Base-by-base conservation (phyloP, 2,797 vertebrate genomes). In the Pogonophryne albipinna region DNA sequence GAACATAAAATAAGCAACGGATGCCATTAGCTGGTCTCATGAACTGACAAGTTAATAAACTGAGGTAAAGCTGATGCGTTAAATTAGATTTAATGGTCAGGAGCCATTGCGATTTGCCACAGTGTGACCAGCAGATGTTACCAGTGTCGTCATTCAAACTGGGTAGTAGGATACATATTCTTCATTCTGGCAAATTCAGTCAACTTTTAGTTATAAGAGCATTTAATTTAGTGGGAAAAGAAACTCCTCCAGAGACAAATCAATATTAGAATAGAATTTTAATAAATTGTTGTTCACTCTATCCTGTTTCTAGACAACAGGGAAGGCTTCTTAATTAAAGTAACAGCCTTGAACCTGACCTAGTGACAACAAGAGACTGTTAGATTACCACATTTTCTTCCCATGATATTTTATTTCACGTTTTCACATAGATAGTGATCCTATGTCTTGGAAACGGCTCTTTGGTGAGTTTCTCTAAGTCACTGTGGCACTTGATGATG, bases 391-490 rank as follows among this genome's bases (percentile, higher is more conserved):
- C 8, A 56, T 34, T 49, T 7, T 45, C 52, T 3, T 23, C 16
- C 20, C 34, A 13, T 20, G 4, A 3, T 19, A 50, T 51, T 23
- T 53, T 16, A 34, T 57, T 57, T 52, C 38, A 38, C n/a, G 4
- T 61, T 38, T 46, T 63, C 42, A 44, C 41, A 19, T 14, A 19
- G 16, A 19, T 14, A 19, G 16, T 15, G 16, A n/a, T 66, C 51
- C 60, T 78, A 10, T n/a, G 9, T 78, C 60, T 68, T 2, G 31
- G 6, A 68, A 72, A 62, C 2, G 0, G 23, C 70, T 64, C 56
- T 63, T 70, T 19, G 41, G 49, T 55, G 76, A 72, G 41, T 51
- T 34, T 41, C 62, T 64, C 44, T 46, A 57, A 61, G 56, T 73
- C 55, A 46, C 11, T 2, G 9, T 47, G 38, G 67, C 65, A 19